Conservation (phyloP, 1,140 invertebrate species). For the Drosophila tani region DNA sequence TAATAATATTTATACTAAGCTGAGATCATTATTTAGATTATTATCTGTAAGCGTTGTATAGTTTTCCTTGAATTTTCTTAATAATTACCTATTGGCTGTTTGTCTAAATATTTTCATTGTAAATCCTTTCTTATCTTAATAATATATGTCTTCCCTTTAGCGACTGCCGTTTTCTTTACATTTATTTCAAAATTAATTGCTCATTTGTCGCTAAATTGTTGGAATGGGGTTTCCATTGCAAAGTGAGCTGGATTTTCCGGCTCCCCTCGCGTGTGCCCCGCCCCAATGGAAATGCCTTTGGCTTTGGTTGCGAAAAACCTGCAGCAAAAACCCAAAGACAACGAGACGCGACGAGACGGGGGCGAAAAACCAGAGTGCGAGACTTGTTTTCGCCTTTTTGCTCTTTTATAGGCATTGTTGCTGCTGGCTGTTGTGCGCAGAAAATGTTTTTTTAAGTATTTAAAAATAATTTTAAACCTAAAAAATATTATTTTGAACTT, state of each 20-base stretch:
- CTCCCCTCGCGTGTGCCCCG: conserved; percentile 38
- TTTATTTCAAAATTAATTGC: conserved; percentile 83
- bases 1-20: not conserved
- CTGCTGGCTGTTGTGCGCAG: conserved; percentile 31
- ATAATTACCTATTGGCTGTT: too few species aligned
- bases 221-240: conserved; percentile 82
- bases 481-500: not conserved
- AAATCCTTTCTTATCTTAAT: not conserved
- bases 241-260: conserved; percentile 39
- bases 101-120: not conserved
- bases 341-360: conserved; percentile 24
- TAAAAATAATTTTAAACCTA: too few species aligned
- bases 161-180: conserved; percentile 60
- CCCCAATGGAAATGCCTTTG: conserved; percentile 40
- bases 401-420: conserved; percentile 80
- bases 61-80: not conserved
- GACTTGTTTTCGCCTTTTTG: conserved; percentile 82
- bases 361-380: conserved; percentile 71
- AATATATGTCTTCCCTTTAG: conserved; percentile 1
- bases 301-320: conserved; percentile 68
- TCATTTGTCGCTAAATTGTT: conserved; percentile 83
- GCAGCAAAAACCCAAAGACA: conserved; percentile 39
- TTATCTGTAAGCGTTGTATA: not conserved
- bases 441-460: not conserved
- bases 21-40: not conserved